phyloP scores from a whole-genome alignment of 2,888 invertebrate species.

The Monochamus alternatus region DNA sequence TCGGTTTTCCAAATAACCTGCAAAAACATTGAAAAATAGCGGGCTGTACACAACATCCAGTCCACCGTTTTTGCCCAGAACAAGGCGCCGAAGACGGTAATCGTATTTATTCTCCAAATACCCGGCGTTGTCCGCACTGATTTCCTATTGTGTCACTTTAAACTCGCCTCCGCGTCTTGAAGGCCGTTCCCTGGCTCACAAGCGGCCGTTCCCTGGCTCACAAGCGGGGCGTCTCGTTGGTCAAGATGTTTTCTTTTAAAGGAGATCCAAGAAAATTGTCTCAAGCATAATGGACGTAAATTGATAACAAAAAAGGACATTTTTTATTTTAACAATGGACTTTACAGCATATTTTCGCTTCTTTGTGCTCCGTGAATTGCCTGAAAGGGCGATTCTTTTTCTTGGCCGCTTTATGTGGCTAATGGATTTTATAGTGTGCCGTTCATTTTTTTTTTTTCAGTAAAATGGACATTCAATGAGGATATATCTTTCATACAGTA shows the following conservation, averaged over 20 bases:
- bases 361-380: conserved; percentile 27
- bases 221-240: conserved; percentile 49
- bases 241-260: conserved; percentile 51
- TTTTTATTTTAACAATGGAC: conserved; percentile 36
- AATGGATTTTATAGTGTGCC: conserved; percentile 26
- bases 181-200: conserved; percentile 41
- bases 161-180: conserved; percentile 45
- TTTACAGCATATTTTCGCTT: not conserved
- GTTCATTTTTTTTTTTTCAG: conserved; percentile 8
- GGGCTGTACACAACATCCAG: too few species aligned
- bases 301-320: conserved; percentile 40
- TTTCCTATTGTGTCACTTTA: conserved; percentile 60
- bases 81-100: conserved; percentile 38
- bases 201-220: conserved; percentile 44
- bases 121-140: conserved; percentile 54
- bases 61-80: conserved; percentile 11
- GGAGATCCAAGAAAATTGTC: conserved; percentile 48
- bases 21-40: too few species aligned
- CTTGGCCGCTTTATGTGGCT: conserved; percentile 7
- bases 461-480: not conserved
- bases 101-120: conserved; percentile 57
- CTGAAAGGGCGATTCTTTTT: conserved; percentile 4
- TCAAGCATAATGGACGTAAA: conserved; percentile 43
- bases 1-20: too few species aligned
- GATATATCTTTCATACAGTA: too few species aligned